Percentiles rank a stretch among this genome's conserved stretches.
phyloP scores from a whole-genome alignment of 2,888 invertebrate species.

The Parnassius orleans region DNA sequence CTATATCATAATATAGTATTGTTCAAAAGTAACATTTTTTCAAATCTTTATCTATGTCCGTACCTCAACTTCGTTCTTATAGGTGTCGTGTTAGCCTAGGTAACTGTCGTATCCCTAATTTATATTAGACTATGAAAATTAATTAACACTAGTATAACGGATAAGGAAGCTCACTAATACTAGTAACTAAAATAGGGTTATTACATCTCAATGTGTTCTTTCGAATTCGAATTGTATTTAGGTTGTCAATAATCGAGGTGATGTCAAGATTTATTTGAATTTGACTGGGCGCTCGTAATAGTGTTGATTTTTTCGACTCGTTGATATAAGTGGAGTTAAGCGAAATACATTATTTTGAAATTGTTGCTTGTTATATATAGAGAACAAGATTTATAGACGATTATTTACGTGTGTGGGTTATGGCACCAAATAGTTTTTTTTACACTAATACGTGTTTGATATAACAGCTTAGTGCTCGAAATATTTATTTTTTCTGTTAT shows the following conservation, averaged over 20 bases:
- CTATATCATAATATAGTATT: slow-evolving; percentile 59
- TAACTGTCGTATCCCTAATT: slow-evolving; percentile 74
- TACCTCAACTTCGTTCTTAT: slow-evolving; percentile 79
- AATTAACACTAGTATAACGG: slow-evolving; percentile 28
- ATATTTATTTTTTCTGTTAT: slow-evolving; percentile 42
- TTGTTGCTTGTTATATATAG: slow-evolving; percentile 25
- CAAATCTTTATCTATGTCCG: slow-evolving; percentile 75
- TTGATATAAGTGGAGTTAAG: not conserved
- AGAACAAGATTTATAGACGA: not conserved
- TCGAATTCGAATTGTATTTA: slow-evolving; percentile 25
- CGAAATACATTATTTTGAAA: slow-evolving; percentile 7
- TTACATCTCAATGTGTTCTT: slow-evolving; percentile 58
- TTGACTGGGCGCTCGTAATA: slow-evolving; percentile 1
- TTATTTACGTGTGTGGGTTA: not conserved
- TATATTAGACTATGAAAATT: slow-evolving; percentile 40
- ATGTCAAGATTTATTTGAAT: not conserved
- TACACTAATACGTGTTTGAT: not conserved
- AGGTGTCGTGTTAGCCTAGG: slow-evolving; percentile 79
- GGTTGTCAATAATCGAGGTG: not conserved
- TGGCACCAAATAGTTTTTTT: not conserved
- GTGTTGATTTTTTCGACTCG: not conserved
- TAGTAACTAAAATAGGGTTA: slow-evolving; percentile 48
- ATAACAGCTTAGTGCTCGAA: slow-evolving; percentile 39
- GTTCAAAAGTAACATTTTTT: slow-evolving; percentile 56
- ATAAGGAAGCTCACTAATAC: slow-evolving; percentile 74